Conservation (phyloP, 30 jellyfish, hydroid and myxozoan genomes). For the Turritopsis rubra region DNA sequence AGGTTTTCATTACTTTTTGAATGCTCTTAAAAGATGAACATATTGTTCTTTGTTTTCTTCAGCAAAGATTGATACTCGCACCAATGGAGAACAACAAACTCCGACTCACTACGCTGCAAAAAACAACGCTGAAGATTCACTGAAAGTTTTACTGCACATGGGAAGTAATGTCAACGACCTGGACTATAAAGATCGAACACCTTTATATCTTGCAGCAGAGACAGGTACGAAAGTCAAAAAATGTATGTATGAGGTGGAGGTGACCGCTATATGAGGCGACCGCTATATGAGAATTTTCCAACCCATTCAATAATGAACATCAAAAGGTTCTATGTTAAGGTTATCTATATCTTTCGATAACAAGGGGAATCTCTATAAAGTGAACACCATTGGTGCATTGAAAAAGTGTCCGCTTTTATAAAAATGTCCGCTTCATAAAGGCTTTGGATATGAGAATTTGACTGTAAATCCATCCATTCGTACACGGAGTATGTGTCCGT, state of each 20-base stretch:
- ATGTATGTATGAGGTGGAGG: neutral
- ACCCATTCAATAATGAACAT: neutral
- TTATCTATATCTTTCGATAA: too few species aligned
- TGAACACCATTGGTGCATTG: too few species aligned
- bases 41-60: conserved; percentile 4
- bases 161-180: conserved; percentile 64
- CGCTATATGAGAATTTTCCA: neutral
- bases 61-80: conserved; percentile 61
- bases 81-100: conserved; percentile 74
- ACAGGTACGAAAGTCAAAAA: conserved; percentile 35
- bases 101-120: conserved; percentile 90
- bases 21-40: too few species aligned
- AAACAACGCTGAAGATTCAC: conserved; percentile 62
- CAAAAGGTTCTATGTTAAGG: neutral
- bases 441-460: too few species aligned
- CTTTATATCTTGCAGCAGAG: conserved; percentile 84
- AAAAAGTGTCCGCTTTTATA: too few species aligned
- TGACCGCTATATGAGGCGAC: too few species aligned
- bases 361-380: too few species aligned
- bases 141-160: conserved; percentile 46
- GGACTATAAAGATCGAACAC: conserved; percentile 77
- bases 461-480: too few species aligned
- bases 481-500: too few species aligned
- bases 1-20: neutral
- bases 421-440: too few species aligned